Percentiles rank a stretch among this genome's conserved stretches.
These are phyloP conservation scores for Microcebus tavaratra DNA, from an alignment of 2,113 vertebrate species.

Conservation along the genomic window DNA sequence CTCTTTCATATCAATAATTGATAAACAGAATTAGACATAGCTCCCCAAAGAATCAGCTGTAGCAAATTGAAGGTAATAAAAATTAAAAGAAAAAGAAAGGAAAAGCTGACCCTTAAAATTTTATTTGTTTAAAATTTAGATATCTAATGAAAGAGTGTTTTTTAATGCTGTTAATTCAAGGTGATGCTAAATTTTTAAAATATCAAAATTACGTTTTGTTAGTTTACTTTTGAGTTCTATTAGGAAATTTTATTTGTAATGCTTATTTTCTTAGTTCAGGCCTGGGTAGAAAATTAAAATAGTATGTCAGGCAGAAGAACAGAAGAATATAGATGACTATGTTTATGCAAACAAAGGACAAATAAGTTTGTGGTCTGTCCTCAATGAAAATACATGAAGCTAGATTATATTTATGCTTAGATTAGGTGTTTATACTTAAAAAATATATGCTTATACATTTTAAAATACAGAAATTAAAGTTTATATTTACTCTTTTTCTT, in stretches of 20 bases:
- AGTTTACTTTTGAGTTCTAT: background rate
- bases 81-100: background rate
- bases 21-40: background rate
- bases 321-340: constrained; percentile 9
- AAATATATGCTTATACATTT: background rate
- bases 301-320: background rate
- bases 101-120: background rate
- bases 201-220: background rate
- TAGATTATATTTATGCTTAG: background rate
- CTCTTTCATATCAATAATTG: background rate
- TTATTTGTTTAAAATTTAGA: constrained; percentile 13
- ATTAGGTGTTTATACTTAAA: background rate
- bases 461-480: constrained; percentile 38
- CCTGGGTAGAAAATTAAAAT: constrained; percentile 8
- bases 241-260: background rate
- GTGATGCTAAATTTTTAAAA: background rate
- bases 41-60: background rate
- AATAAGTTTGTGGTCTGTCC: background rate
- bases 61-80: background rate
- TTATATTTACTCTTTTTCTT: background rate
- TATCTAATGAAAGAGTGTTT: background rate
- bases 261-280: background rate
- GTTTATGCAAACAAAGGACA: background rate
- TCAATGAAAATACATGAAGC: background rate
- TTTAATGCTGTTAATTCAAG: background rate